A percentile compares a stretch with the other conserved stretches of the same genome.
Evolutionary conservation across 2,888 invertebrate genomes (phyloP).

Genomic region (Rutpela maculata): DNA sequence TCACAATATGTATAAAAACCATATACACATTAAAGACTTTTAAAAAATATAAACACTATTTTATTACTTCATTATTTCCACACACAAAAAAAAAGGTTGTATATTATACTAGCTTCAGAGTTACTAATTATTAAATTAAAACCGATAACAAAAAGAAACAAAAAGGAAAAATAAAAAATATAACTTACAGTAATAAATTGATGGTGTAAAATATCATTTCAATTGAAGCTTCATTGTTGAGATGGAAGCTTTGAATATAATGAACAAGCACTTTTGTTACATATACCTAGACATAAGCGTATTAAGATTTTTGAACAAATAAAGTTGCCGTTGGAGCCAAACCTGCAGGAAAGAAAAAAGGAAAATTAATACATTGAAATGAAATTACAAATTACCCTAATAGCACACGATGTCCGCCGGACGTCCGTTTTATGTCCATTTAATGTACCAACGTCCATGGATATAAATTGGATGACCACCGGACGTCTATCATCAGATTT

Average conservation of each 20-base stretch:
- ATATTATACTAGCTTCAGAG: slow-evolving; percentile 19
- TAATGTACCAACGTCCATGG: too few relatives aligned
- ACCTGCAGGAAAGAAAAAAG: slow-evolving; percentile 77
- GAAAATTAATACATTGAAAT: neutral
- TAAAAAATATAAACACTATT: slow-evolving; percentile 45
- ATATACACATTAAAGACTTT: slow-evolving; percentile 8
- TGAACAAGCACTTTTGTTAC: slow-evolving; percentile 20
- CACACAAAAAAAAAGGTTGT: slow-evolving; percentile 29
- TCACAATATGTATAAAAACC: neutral
- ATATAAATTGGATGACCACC: too few relatives aligned
- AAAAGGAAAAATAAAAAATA: slow-evolving; percentile 29
- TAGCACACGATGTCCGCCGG: too few relatives aligned
- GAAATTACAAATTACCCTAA: neutral
- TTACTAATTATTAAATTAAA: slow-evolving; percentile 24
- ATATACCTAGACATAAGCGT: slow-evolving; percentile 14
- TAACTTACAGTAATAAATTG: slow-evolving; percentile 37
- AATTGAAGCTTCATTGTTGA: slow-evolving; percentile 19
- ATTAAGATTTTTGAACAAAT: slow-evolving; percentile 80
- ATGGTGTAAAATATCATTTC: slow-evolving; percentile 33
- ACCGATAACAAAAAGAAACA: slow-evolving; percentile 30
- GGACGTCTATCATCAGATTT: too few relatives aligned
- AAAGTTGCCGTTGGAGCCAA: slow-evolving; percentile 90
- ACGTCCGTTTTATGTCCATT: too few relatives aligned
- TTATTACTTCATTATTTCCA: slow-evolving; percentile 37
- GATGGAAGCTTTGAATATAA: slow-evolving; percentile 30